These are phyloP conservation scores for Paracanthobrama guichenoti DNA, from an alignment of 2,113 vertebrate genomes.

Conservation along the genomic window DNA sequence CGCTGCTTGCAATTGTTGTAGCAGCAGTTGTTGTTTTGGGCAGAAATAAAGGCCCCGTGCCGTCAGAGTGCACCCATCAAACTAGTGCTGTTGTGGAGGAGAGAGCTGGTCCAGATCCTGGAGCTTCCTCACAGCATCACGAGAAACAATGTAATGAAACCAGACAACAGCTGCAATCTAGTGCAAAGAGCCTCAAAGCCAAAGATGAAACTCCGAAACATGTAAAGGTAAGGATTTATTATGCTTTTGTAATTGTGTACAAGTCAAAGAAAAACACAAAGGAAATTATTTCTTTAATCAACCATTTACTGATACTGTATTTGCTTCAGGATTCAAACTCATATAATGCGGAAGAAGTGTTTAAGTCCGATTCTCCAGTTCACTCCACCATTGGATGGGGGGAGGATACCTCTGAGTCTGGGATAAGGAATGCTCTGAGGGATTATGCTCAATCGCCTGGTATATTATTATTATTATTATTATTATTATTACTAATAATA, in stretches of 20 bases:
- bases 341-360: constrained; percentile 4
- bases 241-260: not conserved
- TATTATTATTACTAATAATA: not conserved
- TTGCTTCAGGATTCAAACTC: not conserved
- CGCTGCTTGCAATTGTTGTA: constrained; percentile 23
- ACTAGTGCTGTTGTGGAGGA: not conserved
- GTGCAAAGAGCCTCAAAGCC: not conserved
- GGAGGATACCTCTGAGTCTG: not conserved
- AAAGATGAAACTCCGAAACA: not conserved
- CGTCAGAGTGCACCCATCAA: not conserved
- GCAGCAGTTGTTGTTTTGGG: not conserved
- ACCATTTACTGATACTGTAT: not conserved
- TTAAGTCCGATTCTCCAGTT: not conserved
- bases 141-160: not conserved
- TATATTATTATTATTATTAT: not conserved
- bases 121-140: not conserved
- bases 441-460: not conserved
- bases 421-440: not conserved
- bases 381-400: not conserved
- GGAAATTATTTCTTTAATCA: too few relatives aligned
- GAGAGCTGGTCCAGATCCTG: not conserved
- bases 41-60: not conserved
- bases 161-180: not conserved
- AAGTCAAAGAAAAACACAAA: not conserved
- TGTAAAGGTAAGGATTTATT: not conserved